Percentiles rank a stretch among this genome's conserved stretches.
Evolutionary conservation across 2,888 invertebrate species (phyloP).

Genomic region (Epistrophe grossulariae): DNA sequence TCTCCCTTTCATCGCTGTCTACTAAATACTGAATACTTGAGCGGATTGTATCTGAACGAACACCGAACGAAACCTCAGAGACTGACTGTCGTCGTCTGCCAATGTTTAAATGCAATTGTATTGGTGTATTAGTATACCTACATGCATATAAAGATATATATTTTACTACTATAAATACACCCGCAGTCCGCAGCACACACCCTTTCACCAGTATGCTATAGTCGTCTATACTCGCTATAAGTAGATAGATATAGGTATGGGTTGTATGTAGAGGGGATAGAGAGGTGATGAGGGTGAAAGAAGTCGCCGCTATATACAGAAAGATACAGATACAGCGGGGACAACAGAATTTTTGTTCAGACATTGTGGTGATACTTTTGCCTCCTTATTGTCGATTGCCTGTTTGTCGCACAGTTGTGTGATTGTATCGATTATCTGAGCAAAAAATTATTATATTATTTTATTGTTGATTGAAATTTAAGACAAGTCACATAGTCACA

Average conservation of each 20-base stretch:
- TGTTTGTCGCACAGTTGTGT: background rate
- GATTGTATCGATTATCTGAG: background rate
- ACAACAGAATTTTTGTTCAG: conserved; percentile 42
- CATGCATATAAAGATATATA: background rate
- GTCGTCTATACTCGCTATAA: background rate
- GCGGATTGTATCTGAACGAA: conserved; percentile 74
- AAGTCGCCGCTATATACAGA: conserved; percentile 16
- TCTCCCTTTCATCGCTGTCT: conserved; percentile 75
- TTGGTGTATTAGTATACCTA: background rate
- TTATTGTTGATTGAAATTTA: too few relatives aligned
- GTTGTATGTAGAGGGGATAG: background rate
- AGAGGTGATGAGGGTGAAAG: conserved; percentile 15
- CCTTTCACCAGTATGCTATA: background rate
- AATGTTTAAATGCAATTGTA: conserved; percentile 12
- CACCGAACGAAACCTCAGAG: conserved; percentile 74
- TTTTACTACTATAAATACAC: background rate
- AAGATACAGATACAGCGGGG: conserved; percentile 34
- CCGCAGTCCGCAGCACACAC: conserved; percentile 15
- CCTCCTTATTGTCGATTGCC: conserved; percentile 39
- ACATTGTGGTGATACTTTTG: conserved; percentile 41
- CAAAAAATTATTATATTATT: background rate
- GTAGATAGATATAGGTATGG: background rate
- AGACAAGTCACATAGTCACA: too few relatives aligned
- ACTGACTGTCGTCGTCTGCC: conserved; percentile 73
- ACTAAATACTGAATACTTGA: conserved; percentile 74